Conservation (phyloP, 23 tunicate species). For the Halocynthia roretzi region DNA sequence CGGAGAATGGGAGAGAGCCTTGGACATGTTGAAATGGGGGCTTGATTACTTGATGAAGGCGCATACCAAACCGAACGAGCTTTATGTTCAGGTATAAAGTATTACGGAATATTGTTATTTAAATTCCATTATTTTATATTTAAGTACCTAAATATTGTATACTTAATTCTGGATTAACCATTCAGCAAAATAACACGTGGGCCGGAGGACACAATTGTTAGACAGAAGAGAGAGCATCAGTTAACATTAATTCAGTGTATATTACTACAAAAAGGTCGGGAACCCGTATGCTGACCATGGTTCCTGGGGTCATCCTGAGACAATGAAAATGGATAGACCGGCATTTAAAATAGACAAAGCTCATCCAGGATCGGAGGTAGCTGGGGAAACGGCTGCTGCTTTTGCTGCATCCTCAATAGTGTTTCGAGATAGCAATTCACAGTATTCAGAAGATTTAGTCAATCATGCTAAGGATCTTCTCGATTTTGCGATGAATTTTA, state of each 20-base stretch:
- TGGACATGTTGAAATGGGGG: constrained; percentile 34
- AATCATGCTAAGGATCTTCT: constrained; percentile 21
- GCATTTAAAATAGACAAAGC: constrained; percentile 15
- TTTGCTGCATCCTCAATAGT: constrained; percentile 30
- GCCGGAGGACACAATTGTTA: no score
- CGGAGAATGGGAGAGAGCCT: constrained; percentile 23
- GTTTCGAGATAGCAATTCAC: not conserved
- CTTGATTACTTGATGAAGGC: constrained; percentile 30
- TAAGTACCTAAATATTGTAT: no score
- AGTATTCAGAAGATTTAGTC: constrained; percentile 7
- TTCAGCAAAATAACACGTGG: no score
- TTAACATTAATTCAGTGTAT: no score
- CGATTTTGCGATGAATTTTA: constrained; percentile 27
- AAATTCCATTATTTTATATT: no score
- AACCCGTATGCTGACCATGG: constrained; percentile 21
- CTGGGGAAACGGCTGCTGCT: constrained; percentile 43
- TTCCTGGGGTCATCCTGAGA: constrained; percentile 37
- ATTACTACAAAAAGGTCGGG: constrained; percentile 14
- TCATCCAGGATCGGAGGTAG: constrained; percentile 40
- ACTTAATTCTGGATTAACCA: no score
- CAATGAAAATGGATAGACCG: constrained; percentile 21
- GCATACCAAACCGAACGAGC: constrained; percentile 24
- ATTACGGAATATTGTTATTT: constrained; percentile 1
- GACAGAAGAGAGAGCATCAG: no score
- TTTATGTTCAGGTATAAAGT: constrained; percentile 16